Conservation (phyloP, 2,888 invertebrate species). For the Myathropa florea region DNA sequence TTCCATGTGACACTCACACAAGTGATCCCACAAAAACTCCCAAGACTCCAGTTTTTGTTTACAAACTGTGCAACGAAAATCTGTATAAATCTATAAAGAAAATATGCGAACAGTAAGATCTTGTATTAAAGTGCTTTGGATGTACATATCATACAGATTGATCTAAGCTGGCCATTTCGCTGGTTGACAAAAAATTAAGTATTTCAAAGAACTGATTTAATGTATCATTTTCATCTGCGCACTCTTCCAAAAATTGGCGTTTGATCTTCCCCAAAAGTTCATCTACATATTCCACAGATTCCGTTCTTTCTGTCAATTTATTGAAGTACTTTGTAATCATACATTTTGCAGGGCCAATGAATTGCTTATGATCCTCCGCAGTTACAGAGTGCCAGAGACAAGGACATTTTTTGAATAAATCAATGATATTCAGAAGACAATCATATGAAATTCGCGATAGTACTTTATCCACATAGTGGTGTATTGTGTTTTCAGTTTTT, state of each 20-base stretch:
- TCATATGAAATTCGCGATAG: neutral
- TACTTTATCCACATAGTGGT: too few relatives aligned
- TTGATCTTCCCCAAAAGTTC: neutral
- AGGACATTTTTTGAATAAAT: constrained; percentile 27
- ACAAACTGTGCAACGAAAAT: constrained; percentile 2
- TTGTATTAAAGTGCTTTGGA: neutral
- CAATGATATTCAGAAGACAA: neutral
- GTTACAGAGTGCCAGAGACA: constrained; percentile 19
- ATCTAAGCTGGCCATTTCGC: neutral
- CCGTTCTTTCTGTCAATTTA: neutral
- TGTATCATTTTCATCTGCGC: neutral
- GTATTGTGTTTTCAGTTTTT: neutral
- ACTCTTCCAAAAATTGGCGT: neutral
- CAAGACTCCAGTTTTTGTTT: neutral
- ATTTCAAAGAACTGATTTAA: neutral
- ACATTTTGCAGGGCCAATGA: neutral
- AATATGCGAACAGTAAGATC: neutral
- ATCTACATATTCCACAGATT: neutral
- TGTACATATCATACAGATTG: constrained; percentile 1
- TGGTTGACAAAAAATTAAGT: neutral
- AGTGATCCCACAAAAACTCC: constrained; percentile 10
- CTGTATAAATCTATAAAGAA: constrained; percentile 6
- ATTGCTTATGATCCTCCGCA: neutral
- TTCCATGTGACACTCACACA: constrained; percentile 15
- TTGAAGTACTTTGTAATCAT: constrained; percentile 9